These are phyloP conservation scores for Drosophila teissieri DNA, from an alignment of 1,140 invertebrate genomes.

Conservation along the genomic window DNA sequence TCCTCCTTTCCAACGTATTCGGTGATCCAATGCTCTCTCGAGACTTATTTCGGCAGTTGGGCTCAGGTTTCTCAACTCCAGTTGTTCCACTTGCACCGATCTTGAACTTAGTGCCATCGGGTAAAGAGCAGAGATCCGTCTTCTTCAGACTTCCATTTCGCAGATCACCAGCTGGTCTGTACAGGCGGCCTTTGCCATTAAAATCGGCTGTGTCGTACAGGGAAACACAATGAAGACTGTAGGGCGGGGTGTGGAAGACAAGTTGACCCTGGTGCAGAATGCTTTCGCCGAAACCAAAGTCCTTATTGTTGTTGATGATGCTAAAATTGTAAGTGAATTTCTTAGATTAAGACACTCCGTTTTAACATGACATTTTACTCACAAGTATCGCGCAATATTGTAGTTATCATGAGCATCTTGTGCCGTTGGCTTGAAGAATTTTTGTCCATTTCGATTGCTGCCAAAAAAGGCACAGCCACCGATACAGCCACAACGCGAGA, in stretches of 20 bases:
- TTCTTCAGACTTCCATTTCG: slow-evolving; percentile 80
- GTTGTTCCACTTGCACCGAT: slow-evolving; percentile 53
- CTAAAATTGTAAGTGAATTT: slow-evolving; percentile 19
- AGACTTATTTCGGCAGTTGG: slow-evolving; percentile 65
- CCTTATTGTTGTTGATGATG: slow-evolving; percentile 85
- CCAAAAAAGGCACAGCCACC: slow-evolving; percentile 98
- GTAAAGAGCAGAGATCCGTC: slow-evolving; percentile 61
- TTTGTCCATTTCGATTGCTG: slow-evolving; percentile 92
- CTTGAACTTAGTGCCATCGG: slow-evolving; percentile 73
- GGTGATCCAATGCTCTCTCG: slow-evolving; percentile 81
- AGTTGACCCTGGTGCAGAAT: slow-evolving; percentile 94
- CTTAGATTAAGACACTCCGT: too few relatives aligned
- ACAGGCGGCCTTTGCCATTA: slow-evolving; percentile 77
- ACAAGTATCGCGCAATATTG: slow-evolving; percentile 92
- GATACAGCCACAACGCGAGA: slow-evolving; percentile 94
- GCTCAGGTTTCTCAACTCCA: slow-evolving; percentile 68
- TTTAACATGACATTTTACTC: slow-evolving; percentile 22
- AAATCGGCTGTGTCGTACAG: slow-evolving; percentile 88
- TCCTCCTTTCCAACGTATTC: slow-evolving; percentile 75
- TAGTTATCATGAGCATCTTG: slow-evolving; percentile 92
- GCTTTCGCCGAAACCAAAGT: slow-evolving; percentile 95
- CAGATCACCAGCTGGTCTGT: slow-evolving; percentile 65
- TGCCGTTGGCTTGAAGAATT: slow-evolving; percentile 93
- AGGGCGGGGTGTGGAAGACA: slow-evolving; percentile 96
- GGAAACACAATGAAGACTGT: slow-evolving; percentile 91